Percentiles rank a stretch among this genome's conserved stretches.
phyloP scores from a whole-genome alignment of 2,113 vertebrate genomes.

The Tricholaema leucomelas region DNA sequence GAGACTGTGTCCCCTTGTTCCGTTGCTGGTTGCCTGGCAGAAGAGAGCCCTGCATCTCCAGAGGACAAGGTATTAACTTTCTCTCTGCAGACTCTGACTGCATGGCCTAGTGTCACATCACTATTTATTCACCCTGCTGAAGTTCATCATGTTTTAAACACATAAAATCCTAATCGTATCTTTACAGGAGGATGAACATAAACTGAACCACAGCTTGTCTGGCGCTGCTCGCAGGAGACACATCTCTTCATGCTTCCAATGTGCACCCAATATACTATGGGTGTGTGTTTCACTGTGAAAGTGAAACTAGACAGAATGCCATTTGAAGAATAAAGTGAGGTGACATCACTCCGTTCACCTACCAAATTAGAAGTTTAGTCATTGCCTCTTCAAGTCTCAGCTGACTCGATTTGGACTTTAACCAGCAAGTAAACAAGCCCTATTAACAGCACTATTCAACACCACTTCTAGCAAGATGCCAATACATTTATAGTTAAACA shows the following conservation, averaged over 20 bases:
- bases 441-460: conserved; percentile 57
- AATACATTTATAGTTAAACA: conserved; percentile 8
- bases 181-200: background rate
- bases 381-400: conserved; percentile 51
- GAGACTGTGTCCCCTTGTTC: too few species aligned
- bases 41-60: background rate
- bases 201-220: background rate
- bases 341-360: conserved; percentile 51
- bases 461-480: conserved; percentile 41
- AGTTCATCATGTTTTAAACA: background rate
- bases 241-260: background rate
- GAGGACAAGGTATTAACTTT: background rate
- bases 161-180: background rate
- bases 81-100: background rate
- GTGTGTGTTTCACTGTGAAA: conserved; percentile 48
- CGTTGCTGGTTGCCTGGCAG: too few species aligned
- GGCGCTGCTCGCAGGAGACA: background rate
- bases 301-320: conserved; percentile 58
- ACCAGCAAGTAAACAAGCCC: conserved; percentile 69
- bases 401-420: conserved; percentile 57
- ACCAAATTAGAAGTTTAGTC: conserved; percentile 62
- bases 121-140: background rate
- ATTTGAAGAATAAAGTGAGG: conserved; percentile 43
- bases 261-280: background rate
- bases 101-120: background rate